Conservation (phyloP, 1,140 invertebrate species). For the Pseudomyrmex cubaensis region DNA sequence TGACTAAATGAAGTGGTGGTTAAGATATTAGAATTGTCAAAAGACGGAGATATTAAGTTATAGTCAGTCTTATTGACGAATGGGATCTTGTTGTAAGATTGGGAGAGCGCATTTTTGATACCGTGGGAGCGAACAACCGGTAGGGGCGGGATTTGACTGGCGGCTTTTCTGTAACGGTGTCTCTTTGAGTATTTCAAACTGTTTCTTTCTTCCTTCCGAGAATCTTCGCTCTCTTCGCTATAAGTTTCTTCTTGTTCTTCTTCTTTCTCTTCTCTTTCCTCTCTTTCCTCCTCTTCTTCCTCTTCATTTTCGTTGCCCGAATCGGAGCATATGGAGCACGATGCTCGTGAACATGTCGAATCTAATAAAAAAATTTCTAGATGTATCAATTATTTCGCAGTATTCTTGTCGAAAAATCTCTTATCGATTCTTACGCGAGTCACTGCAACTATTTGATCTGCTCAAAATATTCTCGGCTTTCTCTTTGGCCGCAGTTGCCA, state of each 20-base stretch:
- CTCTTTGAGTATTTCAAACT: constrained; percentile 73
- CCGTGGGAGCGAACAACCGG: constrained; percentile 75
- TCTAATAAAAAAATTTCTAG: constrained; percentile 74
- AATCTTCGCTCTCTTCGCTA: constrained; percentile 80
- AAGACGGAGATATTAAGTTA: constrained; percentile 75
- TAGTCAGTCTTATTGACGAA: constrained; percentile 70
- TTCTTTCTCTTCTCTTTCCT: constrained; percentile 81
- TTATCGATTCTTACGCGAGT: constrained; percentile 81
- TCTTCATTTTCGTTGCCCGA: constrained; percentile 83
- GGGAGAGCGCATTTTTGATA: constrained; percentile 74
- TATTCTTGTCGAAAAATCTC: neutral
- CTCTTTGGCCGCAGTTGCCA: constrained; percentile 91
- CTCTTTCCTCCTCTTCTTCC: constrained; percentile 80
- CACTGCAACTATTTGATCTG: constrained; percentile 86
- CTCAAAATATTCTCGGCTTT: constrained; percentile 89
- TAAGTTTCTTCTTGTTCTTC: constrained; percentile 82
- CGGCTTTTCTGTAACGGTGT: constrained; percentile 80
- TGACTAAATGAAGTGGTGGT: constrained; percentile 63
- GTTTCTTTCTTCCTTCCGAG: constrained; percentile 75
- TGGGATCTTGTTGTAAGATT: constrained; percentile 76
- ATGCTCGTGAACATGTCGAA: constrained; percentile 87
- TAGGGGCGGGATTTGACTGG: constrained; percentile 81
- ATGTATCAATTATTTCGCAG: constrained; percentile 11
- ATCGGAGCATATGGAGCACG: constrained; percentile 85
- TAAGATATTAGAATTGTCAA: constrained; percentile 71